Base-by-base conservation (phyloP, 2,113 vertebrate species). In the Telmatochromis bifrenatus region DNA sequence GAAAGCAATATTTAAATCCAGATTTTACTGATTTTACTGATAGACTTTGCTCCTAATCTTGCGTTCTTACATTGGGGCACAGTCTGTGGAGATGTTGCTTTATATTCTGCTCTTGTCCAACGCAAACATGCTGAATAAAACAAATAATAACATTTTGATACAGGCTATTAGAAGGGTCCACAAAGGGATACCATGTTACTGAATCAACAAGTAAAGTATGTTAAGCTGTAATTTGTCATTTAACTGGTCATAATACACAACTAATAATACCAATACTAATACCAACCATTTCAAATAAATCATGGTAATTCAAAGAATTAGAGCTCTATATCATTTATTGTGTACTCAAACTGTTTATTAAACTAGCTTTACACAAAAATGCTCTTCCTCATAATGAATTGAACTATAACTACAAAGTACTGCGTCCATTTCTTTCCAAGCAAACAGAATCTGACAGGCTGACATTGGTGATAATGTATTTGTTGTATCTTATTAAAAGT, bases 371-470 rank as follows among this genome's bases (percentile, higher is more conserved):
- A 49, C 47, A 19, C 4, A 28, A 28, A 28, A 2, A 28, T 49
- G 15, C 47, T 19, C 0, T 49, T 49, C 47, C 47, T 49, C 17
- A 51, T 51, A 51, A 51, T 51, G 49, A 51, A 51, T 51, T 51
- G 49, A 0, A 49, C 47, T 0, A 17, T 0, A 49, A 0, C 0
- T n/a, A n/a, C 17, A 51, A 51, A 51, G 49, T 5, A 51, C 8
- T 51, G 49, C 0, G 8, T 51, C 8, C 49, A 51, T 51, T 51
- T n/a, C 17, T 51, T 51, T n/a, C 49, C 2, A 51, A 51, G 17
- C 17, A n/a, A 51, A n/a, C 49, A 51, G 49, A 51, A 51, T 51
- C 49, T 0, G 17, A 51, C 17, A 51, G 49, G 8, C 17, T 51
- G 0, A 51, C 47, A 19, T 51, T 51, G 49, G 17, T 51, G 49